Percentiles rank a stretch among this genome's conserved stretches.
These are phyloP conservation scores for Drosophila stalkeri DNA, from an alignment of 2,888 invertebrate species.

Conservation along the genomic window DNA sequence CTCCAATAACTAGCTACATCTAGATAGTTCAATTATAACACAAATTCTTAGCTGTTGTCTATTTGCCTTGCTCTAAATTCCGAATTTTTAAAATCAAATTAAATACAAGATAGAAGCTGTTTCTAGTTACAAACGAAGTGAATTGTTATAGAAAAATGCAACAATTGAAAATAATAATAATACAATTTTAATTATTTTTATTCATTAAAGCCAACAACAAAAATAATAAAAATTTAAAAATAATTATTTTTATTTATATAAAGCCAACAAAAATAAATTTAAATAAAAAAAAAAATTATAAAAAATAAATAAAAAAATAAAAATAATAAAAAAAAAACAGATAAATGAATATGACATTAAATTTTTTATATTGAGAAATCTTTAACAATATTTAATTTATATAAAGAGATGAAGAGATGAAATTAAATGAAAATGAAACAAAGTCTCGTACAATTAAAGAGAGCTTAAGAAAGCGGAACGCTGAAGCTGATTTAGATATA, in stretches of 20 bases:
- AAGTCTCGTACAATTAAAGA: background rate
- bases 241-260: too few species aligned
- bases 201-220: background rate
- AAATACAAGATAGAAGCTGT: background rate
- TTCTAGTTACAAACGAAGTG: background rate
- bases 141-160: background rate
- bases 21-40: constrained; percentile 16
- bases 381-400: too few species aligned
- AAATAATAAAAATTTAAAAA: background rate
- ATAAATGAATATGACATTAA: too few species aligned
- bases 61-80: constrained; percentile 16
- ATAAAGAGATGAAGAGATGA: too few species aligned
- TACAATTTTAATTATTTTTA: background rate
- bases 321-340: too few species aligned
- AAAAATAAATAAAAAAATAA: too few species aligned
- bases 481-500: background rate
- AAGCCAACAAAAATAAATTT: too few species aligned
- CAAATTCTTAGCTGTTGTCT: constrained; percentile 35
- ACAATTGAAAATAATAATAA: background rate
- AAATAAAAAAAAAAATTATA: too few species aligned
- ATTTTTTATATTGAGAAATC: too few species aligned
- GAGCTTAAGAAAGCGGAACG: background rate
- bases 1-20: constrained; percentile 6
- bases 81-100: background rate
- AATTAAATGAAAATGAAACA: background rate